phyloP scores from a whole-genome alignment of 2,113 vertebrate species.

The Cairina moschata region DNA sequence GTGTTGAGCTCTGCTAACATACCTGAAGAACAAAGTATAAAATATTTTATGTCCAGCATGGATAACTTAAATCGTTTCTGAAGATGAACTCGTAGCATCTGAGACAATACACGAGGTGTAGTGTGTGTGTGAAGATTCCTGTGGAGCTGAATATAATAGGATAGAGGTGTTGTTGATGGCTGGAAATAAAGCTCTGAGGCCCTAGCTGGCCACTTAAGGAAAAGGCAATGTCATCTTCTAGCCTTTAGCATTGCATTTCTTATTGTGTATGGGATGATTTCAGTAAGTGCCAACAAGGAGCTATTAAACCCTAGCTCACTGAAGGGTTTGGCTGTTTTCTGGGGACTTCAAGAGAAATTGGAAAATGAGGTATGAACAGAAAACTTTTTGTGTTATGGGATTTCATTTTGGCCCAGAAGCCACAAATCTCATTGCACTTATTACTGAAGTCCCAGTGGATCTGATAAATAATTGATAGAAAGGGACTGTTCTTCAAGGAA shows the following conservation, averaged over 20 bases:
- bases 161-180: background rate
- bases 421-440: conserved; percentile 35
- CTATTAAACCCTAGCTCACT: background rate
- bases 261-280: background rate
- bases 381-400: conserved; percentile 7
- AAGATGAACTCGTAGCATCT: background rate
- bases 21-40: background rate
- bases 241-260: background rate
- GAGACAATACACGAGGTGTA: background rate
- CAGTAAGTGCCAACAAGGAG: background rate
- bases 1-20: background rate
- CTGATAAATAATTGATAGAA: conserved; percentile 50
- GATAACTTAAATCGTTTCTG: background rate
- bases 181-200: background rate
- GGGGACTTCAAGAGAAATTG: conserved; percentile 23
- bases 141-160: background rate
- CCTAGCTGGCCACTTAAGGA: background rate
- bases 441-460: background rate
- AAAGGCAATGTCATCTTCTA: background rate
- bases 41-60: background rate
- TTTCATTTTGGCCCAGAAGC: conserved; percentile 7
- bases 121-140: background rate
- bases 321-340: background rate
- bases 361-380: conserved; percentile 38
- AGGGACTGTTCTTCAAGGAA: background rate